phyloP scores from a whole-genome alignment of 2,888 invertebrate species.

The Parnassius apollo region DNA sequence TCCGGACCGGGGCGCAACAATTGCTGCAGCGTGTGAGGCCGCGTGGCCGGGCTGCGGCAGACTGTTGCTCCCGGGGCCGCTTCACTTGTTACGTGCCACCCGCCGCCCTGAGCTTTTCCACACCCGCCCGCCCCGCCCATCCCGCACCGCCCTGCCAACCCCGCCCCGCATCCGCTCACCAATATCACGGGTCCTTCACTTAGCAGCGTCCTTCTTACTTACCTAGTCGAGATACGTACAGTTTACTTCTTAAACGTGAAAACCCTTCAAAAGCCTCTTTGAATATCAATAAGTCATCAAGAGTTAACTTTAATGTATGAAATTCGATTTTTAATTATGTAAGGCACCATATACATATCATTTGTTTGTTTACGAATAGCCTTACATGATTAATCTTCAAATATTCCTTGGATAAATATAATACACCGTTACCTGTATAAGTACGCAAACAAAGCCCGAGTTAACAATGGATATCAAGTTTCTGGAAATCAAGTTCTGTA shows the following conservation, averaged over 20 bases:
- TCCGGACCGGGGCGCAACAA: slow-evolving; percentile 45
- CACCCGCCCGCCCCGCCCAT: slow-evolving; percentile 40
- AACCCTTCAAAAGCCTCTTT: slow-evolving; percentile 30
- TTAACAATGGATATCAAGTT: slow-evolving; percentile 6
- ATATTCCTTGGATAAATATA: too few relatives aligned
- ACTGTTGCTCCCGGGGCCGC: slow-evolving; percentile 80
- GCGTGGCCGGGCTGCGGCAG: slow-evolving; percentile 80
- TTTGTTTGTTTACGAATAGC: too few relatives aligned
- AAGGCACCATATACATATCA: neutral
- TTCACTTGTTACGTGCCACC: slow-evolving; percentile 79
- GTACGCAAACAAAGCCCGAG: slow-evolving; percentile 8
- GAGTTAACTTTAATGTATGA: slow-evolving; percentile 25
- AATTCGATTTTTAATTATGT: slow-evolving; percentile 12
- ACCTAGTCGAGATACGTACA: slow-evolving; percentile 44
- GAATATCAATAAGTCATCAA: slow-evolving; percentile 28
- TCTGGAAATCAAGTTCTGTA: slow-evolving; percentile 10
- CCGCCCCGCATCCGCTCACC: slow-evolving; percentile 66
- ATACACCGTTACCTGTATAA: too few relatives aligned
- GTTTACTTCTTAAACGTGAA: slow-evolving; percentile 37
- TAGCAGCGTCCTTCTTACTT: slow-evolving; percentile 66
- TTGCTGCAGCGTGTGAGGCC: slow-evolving; percentile 63
- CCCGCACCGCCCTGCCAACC: slow-evolving; percentile 48
- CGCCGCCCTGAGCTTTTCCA: slow-evolving; percentile 59
- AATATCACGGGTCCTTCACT: slow-evolving; percentile 70
- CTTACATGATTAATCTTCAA: too few relatives aligned